A percentile compares a stretch with the other conserved stretches of the same genome.
phyloP scores from a whole-genome alignment of 2,888 invertebrate species.

The Colletes collaris region DNA sequence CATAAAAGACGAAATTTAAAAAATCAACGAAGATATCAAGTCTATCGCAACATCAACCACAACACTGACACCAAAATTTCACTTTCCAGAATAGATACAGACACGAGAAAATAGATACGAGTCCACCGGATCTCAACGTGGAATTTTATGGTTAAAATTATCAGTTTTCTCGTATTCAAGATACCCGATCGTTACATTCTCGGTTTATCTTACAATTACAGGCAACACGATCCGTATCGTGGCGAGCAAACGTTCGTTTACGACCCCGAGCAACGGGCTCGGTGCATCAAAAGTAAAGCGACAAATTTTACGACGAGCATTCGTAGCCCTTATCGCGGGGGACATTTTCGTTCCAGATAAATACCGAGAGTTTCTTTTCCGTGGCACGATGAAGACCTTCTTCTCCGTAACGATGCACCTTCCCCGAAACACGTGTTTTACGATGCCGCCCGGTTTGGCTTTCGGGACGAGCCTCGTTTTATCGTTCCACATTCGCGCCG shows the following conservation, averaged over 20 bases:
- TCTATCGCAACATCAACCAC: too few species aligned
- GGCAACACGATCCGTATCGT: too few species aligned
- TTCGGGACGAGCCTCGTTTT: conserved; percentile 63
- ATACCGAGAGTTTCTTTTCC: conserved; percentile 24
- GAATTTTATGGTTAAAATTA: too few species aligned
- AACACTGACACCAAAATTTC: too few species aligned
- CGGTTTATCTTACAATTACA: too few species aligned
- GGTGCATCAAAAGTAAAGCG: background rate
- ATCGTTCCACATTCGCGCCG: conserved; percentile 69
- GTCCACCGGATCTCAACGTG: too few species aligned
- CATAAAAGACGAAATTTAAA: too few species aligned
- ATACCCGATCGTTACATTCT: too few species aligned
- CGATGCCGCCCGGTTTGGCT: conserved; percentile 63
- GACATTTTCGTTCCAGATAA: conserved; percentile 36
- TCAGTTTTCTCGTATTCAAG: too few species aligned
- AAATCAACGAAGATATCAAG: too few species aligned
- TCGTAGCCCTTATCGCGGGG: conserved; percentile 23
- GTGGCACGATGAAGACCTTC: conserved; percentile 49
- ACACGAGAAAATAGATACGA: too few species aligned
- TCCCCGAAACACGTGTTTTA: conserved; percentile 66
- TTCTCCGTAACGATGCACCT: conserved; percentile 61
- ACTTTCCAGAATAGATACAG: too few species aligned
- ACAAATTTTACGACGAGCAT: conserved; percentile 38
- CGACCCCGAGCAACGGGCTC: background rate
- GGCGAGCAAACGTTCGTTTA: background rate